phyloP scores from a whole-genome alignment of 2,113 vertebrate species.

The Motacilla alba region DNA sequence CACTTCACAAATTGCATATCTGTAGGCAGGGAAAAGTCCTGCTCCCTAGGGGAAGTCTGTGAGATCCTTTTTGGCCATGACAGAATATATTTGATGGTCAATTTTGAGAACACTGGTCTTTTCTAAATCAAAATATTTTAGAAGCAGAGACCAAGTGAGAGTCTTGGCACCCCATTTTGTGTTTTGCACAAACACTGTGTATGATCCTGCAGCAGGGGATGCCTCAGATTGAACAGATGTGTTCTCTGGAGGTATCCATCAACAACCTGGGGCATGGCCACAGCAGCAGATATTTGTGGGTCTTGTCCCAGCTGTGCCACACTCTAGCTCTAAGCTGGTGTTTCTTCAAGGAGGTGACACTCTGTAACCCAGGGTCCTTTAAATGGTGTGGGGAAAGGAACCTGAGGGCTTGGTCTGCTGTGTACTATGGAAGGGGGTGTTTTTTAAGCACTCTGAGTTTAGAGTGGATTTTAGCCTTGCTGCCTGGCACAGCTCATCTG shows the following conservation, averaged over 20 bases:
- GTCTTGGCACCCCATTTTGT: not conserved
- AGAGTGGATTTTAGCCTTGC: not conserved
- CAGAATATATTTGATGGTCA: not conserved
- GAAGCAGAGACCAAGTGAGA: not conserved
- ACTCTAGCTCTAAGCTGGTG: not conserved
- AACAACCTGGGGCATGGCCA: not conserved
- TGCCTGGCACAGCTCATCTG: not conserved
- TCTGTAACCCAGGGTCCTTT: not conserved
- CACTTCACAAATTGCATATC: accelerated
- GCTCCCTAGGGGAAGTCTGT: not conserved
- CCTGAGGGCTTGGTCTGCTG: not conserved
- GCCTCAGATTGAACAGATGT: not conserved
- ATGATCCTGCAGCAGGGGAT: not conserved
- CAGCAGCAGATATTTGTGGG: not conserved
- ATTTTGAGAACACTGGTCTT: not conserved
- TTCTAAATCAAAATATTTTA: not conserved
- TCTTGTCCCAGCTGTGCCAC: not conserved
- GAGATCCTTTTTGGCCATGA: not conserved
- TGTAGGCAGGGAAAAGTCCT: not conserved
- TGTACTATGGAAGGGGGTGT: not conserved
- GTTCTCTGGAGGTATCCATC: not conserved
- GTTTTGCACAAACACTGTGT: not conserved
- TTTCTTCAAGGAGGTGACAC: not conserved
- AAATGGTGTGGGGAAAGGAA: not conserved
- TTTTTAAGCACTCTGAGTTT: not conserved